phyloP scores from a whole-genome alignment of 2,113 vertebrate species.

The Solea solea region DNA sequence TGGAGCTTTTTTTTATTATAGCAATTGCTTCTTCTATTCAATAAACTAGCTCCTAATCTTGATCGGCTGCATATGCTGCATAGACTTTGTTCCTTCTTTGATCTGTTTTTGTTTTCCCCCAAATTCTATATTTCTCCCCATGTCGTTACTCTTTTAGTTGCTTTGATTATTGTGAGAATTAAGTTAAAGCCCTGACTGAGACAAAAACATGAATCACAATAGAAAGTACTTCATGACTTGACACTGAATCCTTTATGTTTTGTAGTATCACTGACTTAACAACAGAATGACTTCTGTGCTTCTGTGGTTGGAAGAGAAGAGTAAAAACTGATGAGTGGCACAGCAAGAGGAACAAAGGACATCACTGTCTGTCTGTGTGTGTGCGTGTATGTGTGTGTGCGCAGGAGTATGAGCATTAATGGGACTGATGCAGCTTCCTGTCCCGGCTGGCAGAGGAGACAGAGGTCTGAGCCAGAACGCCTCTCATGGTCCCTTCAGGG shows the following conservation, averaged over 20 bases:
- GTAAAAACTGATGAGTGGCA: neutral
- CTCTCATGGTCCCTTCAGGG: slow-evolving; percentile 14
- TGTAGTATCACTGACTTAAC: neutral
- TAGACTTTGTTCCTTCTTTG: no score
- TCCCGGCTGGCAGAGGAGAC: slow-evolving; percentile 23
- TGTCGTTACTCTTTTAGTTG: no score
- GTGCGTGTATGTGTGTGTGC: slow-evolving; percentile 7
- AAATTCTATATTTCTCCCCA: no score
- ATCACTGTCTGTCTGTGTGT: slow-evolving; percentile 2
- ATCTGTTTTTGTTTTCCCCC: no score
- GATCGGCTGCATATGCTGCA: no score
- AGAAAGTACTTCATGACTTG: no score
- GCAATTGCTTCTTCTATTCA: no score
- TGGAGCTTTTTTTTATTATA: no score
- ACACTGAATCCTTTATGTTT: neutral
- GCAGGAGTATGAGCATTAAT: neutral
- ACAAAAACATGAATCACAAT: no score
- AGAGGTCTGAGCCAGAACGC: slow-evolving; percentile 7
- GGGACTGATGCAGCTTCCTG: slow-evolving; percentile 19
- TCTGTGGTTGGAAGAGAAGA: neutral
- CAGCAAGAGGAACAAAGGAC: slow-evolving; percentile 5
- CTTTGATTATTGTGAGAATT: no score
- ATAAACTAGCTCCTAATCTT: no score
- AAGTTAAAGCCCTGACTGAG: no score
- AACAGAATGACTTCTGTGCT: neutral